Conservation (phyloP, 2,888 invertebrate species). For the Odontocolon sp. region DNA sequence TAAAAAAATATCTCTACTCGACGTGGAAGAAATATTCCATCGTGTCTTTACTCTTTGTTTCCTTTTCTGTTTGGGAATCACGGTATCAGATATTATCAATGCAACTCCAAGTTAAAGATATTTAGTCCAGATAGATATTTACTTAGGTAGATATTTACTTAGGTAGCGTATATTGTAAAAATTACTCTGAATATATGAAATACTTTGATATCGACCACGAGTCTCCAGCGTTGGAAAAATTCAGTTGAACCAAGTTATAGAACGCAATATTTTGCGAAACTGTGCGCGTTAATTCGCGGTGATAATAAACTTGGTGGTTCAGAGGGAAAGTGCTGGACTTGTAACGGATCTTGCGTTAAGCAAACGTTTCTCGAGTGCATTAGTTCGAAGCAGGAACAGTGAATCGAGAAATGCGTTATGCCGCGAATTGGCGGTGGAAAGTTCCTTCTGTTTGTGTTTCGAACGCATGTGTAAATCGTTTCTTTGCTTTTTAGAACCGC, state of each 20-base stretch:
- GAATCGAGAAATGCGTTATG: not conserved
- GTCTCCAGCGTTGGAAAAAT: not conserved
- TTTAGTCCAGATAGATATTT: too few relatives aligned
- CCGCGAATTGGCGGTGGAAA: not conserved
- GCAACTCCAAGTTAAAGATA: too few relatives aligned
- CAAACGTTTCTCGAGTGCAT: not conserved
- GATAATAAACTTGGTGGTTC: slow-evolving; percentile 53
- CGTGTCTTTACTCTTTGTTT: too few relatives aligned
- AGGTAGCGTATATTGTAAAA: too few relatives aligned
- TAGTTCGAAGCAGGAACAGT: not conserved
- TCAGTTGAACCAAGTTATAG: not conserved
- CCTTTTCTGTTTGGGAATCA: too few relatives aligned
- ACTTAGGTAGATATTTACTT: too few relatives aligned
- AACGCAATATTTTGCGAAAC: slow-evolving; percentile 37
- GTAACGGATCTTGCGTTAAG: slow-evolving; percentile 15
- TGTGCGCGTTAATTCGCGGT: slow-evolving; percentile 24
- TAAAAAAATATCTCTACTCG: too few relatives aligned
- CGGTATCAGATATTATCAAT: too few relatives aligned
- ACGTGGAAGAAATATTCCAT: too few relatives aligned
- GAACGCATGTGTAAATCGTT: slow-evolving; percentile 3
- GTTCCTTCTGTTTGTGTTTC: slow-evolving; percentile 27
- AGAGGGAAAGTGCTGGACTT: slow-evolving; percentile 52
- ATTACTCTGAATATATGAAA: too few relatives aligned
- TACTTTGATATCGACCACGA: too few relatives aligned
- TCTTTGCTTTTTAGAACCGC: not conserved